Conservation (phyloP, 2,113 vertebrate species). For the Hyperopisus bebe region DNA sequence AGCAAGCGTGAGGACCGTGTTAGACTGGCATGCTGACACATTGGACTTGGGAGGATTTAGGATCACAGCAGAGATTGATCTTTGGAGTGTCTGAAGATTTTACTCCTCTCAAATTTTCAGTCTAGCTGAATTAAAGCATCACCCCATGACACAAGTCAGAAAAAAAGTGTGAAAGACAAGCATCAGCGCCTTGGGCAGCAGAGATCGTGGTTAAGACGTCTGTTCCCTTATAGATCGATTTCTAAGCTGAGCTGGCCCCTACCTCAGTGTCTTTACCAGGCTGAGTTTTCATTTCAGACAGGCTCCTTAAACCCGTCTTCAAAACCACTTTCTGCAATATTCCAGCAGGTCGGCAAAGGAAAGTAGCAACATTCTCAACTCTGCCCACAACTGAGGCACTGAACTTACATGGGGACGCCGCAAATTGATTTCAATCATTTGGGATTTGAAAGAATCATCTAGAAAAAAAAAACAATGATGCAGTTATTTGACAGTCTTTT, state of each 20-base stretch:
- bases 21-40: background rate
- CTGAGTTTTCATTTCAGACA: background rate
- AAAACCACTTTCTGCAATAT: background rate
- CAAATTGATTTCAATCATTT: background rate
- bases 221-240: background rate
- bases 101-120: background rate
- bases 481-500: background rate
- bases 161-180: background rate
- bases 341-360: background rate
- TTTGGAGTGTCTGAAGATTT: background rate
- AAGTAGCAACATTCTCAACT: background rate
- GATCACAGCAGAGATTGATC: background rate
- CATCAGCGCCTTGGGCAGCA: background rate
- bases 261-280: background rate
- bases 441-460: background rate
- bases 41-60: background rate
- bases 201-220: background rate
- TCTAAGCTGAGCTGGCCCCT: background rate
- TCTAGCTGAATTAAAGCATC: background rate
- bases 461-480: background rate
- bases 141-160: background rate
- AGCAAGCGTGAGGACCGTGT: background rate
- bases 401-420: background rate
- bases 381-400: background rate
- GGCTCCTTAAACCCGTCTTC: background rate